Base-by-base conservation (phyloP, 1,140 invertebrate genomes). In the Lethrus apterus region DNA sequence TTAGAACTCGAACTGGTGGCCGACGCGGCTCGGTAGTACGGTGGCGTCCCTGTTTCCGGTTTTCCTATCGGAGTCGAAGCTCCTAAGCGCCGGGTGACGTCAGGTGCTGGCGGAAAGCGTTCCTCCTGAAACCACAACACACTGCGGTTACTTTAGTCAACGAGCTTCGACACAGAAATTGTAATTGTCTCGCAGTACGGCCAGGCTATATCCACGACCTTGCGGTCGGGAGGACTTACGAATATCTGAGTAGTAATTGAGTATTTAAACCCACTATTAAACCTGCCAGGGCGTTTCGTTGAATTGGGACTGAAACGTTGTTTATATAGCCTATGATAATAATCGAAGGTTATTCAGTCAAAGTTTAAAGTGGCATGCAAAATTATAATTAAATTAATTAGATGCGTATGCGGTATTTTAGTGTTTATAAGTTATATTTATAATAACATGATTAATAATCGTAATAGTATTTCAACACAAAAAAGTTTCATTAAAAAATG, bases 101-200 rank as follows among this genome's bases (percentile, higher is more conserved):
- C 64, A 33, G 64, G 64, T 14, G 63, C 64, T 13, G 64, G 64
- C 31, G 57, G 62, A 44, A 66, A 63, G 29, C 60, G 47, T 41
- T 64, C 63, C 10, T 65, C 63, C 64, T 65, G 55, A 44, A 64
- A 66, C 35, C 35, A 38, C 35, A 38, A 38, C 18, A 38, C 35
- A 21, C 7, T 38, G 35, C 35, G 35, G 35, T 38, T 38, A 38
- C 35, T 38, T 38, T 38, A 38, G 35, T 38, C 35, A 38, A 38
- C 35, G 35, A 38, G 11, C 35, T 38, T 38, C 35, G 24, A 38
- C 35, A 38, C 24, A 18, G 20, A 38, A 38, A 38, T 21, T 19
- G 34, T 9, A 11, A 21, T 14, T 7, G 24, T 23, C 19, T 11
- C 9, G 4, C 35, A 21, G 35, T 38, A 21, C 24, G 24, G 19